These are phyloP conservation scores for Dufourea novaeangliae DNA, from an alignment of 1,140 invertebrate genomes.

Conservation along the genomic window DNA sequence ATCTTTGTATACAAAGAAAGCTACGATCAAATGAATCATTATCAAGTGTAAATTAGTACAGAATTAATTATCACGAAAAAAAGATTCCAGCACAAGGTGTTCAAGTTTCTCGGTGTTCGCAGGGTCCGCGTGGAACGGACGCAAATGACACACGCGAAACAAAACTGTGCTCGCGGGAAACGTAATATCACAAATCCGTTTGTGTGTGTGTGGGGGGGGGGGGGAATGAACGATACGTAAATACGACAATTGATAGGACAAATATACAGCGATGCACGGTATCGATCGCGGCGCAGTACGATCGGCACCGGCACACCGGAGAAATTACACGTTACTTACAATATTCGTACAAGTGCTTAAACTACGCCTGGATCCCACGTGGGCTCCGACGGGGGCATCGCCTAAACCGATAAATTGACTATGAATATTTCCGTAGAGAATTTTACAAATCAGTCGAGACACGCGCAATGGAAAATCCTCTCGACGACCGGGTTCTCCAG, in stretches of 20 bases:
- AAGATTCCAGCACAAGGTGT: too few species aligned
- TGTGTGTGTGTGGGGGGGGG: too few species aligned
- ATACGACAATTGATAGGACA: conserved; percentile 73
- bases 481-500: neutral
- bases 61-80: too few species aligned
- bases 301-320: conserved; percentile 53
- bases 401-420: conserved; percentile 81
- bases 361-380: conserved; percentile 40
- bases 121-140: conserved; percentile 13
- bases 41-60: neutral
- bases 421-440: conserved; percentile 79
- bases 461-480: conserved; percentile 37
- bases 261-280: conserved; percentile 72
- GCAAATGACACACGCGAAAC: conserved; percentile 8
- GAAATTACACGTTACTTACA: conserved; percentile 66
- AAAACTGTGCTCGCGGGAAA: conserved; percentile 54
- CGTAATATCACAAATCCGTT: conserved; percentile 78
- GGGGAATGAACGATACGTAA: conserved; percentile 73
- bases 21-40: neutral
- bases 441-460: conserved; percentile 79
- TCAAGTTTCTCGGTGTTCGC: conserved; percentile 41
- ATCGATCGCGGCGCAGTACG: conserved; percentile 37
- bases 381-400: conserved; percentile 42
- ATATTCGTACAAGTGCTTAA: conserved; percentile 70
- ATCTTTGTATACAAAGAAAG: neutral